These are phyloP conservation scores for Lampris incognitus DNA, from an alignment of 2,113 vertebrate species.

Conservation along the genomic window DNA sequence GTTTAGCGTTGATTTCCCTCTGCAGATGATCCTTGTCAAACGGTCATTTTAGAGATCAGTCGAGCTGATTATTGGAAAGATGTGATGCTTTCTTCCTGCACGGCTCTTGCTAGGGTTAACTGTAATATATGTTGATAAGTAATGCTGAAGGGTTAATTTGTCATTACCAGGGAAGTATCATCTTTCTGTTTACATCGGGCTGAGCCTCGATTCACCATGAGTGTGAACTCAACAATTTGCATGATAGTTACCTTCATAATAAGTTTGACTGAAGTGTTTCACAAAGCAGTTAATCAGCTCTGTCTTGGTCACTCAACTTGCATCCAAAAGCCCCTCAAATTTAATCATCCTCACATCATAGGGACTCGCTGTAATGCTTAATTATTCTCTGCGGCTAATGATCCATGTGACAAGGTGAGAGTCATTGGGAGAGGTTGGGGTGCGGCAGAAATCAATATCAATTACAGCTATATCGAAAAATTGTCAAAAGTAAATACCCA, in stretches of 20 bases:
- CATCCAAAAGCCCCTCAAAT: conserved; percentile 11
- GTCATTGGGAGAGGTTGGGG: conserved; percentile 61
- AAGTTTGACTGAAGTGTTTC: too few relatives aligned
- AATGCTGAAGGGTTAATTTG: not conserved
- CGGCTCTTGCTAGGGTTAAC: conserved; percentile 19
- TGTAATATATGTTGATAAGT: conserved; percentile 30
- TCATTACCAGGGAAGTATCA: conserved; percentile 5
- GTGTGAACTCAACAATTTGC: not conserved
- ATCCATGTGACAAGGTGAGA: conserved; percentile 72
- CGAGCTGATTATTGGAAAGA: conserved; percentile 41
- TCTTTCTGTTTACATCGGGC: not conserved
- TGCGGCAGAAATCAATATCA: conserved; percentile 78
- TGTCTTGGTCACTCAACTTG: not conserved
- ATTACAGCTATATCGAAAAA: conserved; percentile 78
- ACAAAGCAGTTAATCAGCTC: too few relatives aligned
- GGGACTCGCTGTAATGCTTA: conserved; percentile 13
- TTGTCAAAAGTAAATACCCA: conserved; percentile 71
- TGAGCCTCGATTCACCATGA: conserved; percentile 9
- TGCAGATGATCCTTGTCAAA: conserved; percentile 40
- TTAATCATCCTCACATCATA: conserved; percentile 46
- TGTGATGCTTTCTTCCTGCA: conserved; percentile 4
- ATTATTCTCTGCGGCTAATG: conserved; percentile 61
- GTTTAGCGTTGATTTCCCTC: conserved; percentile 57
- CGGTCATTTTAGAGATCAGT: conserved; percentile 6
- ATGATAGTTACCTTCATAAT: not conserved